Conservation (phyloP, 2,113 vertebrate species). For the Psilopsiagon aurifrons region DNA sequence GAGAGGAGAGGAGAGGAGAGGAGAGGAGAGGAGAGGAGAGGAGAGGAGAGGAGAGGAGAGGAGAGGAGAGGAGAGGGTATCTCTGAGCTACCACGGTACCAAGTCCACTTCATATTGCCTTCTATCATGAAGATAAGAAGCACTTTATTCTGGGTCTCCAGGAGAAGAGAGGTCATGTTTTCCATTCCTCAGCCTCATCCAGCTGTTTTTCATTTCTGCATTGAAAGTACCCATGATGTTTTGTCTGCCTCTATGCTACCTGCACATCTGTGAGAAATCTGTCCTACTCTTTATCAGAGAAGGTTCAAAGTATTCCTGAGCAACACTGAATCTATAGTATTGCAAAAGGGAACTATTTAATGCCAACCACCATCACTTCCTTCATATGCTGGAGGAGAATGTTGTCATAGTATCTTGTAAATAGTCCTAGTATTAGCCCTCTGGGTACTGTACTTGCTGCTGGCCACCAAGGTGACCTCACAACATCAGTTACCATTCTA, state of each 20-base stretch:
- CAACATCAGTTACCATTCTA: not conserved
- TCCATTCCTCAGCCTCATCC: not conserved
- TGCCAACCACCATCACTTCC: not conserved
- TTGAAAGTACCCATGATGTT: not conserved
- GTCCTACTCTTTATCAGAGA: not conserved
- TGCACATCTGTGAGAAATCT: not conserved
- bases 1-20: no score
- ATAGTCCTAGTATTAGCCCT: not conserved
- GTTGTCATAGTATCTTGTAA: not conserved
- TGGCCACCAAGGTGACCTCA: not conserved
- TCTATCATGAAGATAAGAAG: not conserved
- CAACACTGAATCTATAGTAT: not conserved
- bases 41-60: not conserved
- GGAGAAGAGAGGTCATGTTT: not conserved
- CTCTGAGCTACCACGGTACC: not conserved
- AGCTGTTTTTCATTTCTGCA: not conserved
- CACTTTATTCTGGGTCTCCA: not conserved
- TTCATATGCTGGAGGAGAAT: not conserved
- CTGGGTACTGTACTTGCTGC: not conserved
- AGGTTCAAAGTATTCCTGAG: not conserved
- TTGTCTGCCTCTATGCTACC: not conserved
- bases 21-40: no score
- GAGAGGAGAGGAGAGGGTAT: not conserved
- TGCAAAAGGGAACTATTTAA: not conserved
- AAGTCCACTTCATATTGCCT: not conserved